Base-by-base conservation (phyloP, 2,797 vertebrate genomes). In the Agapornis canus region DNA sequence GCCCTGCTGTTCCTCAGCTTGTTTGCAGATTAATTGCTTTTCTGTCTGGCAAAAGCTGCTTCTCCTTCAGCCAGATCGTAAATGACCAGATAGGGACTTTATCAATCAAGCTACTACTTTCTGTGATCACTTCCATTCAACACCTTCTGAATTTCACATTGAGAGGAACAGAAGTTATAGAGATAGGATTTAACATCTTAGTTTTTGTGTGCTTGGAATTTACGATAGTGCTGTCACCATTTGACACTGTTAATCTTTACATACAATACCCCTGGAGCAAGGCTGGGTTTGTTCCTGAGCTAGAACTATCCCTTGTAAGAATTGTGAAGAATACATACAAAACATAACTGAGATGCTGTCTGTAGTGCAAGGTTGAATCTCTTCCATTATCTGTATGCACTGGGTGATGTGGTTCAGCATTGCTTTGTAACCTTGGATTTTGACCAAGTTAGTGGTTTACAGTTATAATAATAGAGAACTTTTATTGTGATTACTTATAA, bases 11-110 rank as follows among this genome's bases (percentile, higher is more conserved):
- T 99, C 98, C 98, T 98, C 97, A 91, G 99, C 99, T 99, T 99
- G 98, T 99, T 99, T 99, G 98, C 99, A 99, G 99, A 99, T 99
- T 99, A 99, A 99, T 99, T 99, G 99, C 99, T 99, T 99, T 99
- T 98, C 97, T 98, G 99, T 99, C 98, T 99, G 99, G 98, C 99
- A 98, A 98, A 99, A 98, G 98, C 98, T 98, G 98, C 98, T 98
- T 98, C 98, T 98, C 97, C 98, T 98, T 98, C 98, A 98, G 98
- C 99, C 99, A 99, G 99, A 99, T 99, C 98, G 98, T 99, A 99
- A 99, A 99, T 99, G 99, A 99, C 99, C 99, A 99, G 99, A 99
- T 98, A 99, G 99, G 98, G 98, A 99, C 98, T 99, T 99, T 98
- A 99, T 99, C 99, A 99, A 99, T 99, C 99, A 99, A 98, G 97